Percentiles rank a stretch among this genome's conserved stretches.
These are phyloP conservation scores for Eumacrocentrus americanus DNA, from an alignment of 2,888 invertebrate genomes.

Conservation along the genomic window DNA sequence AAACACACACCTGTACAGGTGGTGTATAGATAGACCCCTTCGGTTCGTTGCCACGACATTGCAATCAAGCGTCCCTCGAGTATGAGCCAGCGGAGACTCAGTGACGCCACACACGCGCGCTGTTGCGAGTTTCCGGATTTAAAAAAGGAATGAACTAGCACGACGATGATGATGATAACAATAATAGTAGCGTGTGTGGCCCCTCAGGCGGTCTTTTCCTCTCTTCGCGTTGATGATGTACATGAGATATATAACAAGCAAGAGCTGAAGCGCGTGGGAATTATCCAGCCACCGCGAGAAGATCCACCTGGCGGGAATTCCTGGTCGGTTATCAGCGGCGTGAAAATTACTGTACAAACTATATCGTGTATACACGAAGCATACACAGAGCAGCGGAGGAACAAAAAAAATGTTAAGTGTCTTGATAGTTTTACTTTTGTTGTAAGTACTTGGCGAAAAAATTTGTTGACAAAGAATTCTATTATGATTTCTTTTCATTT, in stretches of 20 bases:
- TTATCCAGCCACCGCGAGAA: slow-evolving; percentile 9
- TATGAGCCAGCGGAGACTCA: slow-evolving; percentile 28
- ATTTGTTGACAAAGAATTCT: background rate
- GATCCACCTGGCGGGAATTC: slow-evolving; percentile 18
- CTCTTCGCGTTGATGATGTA: slow-evolving; percentile 10
- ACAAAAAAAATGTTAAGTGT: background rate
- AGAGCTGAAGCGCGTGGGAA: slow-evolving; percentile 15
- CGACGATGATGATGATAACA: slow-evolving; percentile 13
- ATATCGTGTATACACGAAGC: background rate
- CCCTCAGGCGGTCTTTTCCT: slow-evolving; percentile 14
- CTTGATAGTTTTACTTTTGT: too few species aligned
- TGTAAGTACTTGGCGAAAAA: background rate
- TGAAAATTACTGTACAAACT: slow-evolving; percentile 20
- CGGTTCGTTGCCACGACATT: slow-evolving; percentile 21
- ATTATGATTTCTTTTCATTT: background rate
- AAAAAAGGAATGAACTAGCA: slow-evolving; percentile 22
- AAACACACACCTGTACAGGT: slow-evolving; percentile 1
- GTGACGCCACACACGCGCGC: slow-evolving; percentile 35
- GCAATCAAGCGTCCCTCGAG: slow-evolving; percentile 40
- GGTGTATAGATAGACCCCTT: background rate
- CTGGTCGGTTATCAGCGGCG: slow-evolving; percentile 22
- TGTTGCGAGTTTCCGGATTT: slow-evolving; percentile 29
- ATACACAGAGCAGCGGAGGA: background rate
- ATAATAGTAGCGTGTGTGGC: slow-evolving; percentile 14
- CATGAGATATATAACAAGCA: too few species aligned